phyloP scores from a whole-genome alignment of 2,888 invertebrate genomes.

The Danaus chrysippus region DNA sequence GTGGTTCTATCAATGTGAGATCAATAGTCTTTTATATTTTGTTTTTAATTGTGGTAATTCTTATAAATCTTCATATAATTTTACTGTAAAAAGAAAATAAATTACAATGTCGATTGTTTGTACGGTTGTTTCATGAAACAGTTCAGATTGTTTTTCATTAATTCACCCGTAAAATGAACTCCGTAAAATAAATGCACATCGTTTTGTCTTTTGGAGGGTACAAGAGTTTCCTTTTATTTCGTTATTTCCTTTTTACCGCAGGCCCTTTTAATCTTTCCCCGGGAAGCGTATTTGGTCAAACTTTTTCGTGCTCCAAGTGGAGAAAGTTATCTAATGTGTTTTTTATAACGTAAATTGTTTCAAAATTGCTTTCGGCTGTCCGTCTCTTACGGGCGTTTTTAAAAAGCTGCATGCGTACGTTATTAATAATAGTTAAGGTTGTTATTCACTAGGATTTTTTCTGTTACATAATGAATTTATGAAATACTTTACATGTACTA shows the following conservation, averaged over 20 bases:
- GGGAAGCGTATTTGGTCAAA: slow-evolving; percentile 27
- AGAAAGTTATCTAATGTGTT: slow-evolving; percentile 34
- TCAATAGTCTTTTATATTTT: too few species aligned
- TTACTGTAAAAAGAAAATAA: too few species aligned
- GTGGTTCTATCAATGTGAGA: too few species aligned
- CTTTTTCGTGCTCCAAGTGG: slow-evolving; percentile 25
- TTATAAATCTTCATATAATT: too few species aligned
- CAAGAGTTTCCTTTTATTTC: slow-evolving; percentile 29
- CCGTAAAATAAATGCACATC: slow-evolving; percentile 2
- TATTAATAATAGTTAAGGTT: not conserved
- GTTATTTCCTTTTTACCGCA: slow-evolving; percentile 28
- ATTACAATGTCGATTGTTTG: too few species aligned
- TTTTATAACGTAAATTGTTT: slow-evolving; percentile 32
- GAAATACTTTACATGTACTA: too few species aligned
- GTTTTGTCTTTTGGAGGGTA: slow-evolving; percentile 6
- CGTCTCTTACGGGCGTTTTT: not conserved
- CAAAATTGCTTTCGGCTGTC: slow-evolving; percentile 27
- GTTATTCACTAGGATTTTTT: too few species aligned
- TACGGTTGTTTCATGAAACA: not conserved
- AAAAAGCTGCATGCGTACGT: not conserved
- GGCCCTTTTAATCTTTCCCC: slow-evolving; percentile 32
- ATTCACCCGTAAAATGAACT: not conserved
- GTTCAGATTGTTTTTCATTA: not conserved
- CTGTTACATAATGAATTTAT: too few species aligned
- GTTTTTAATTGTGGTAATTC: too few species aligned